Percentiles rank a stretch among this genome's conserved stretches.
Conservation (phyloP, 2,797 vertebrate species). For the Hemitrygon akajei region DNA sequence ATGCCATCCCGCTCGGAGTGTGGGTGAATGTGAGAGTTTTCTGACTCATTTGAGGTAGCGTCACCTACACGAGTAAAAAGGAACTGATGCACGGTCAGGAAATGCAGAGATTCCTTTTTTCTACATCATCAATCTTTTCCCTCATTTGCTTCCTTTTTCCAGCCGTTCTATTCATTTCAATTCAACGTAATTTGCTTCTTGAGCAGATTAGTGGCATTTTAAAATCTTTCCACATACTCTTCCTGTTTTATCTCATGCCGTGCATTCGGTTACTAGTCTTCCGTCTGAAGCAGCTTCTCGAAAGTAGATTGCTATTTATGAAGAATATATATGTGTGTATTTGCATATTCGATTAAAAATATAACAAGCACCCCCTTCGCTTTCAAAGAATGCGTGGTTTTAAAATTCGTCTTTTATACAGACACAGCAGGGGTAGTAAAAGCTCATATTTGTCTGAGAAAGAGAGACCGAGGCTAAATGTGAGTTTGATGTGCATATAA, state of each 20-base stretch:
- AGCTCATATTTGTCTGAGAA: background rate
- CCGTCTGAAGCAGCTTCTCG: background rate
- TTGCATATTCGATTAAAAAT: background rate
- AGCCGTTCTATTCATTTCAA: background rate
- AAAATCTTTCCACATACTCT: background rate
- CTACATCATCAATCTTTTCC: constrained; percentile 33
- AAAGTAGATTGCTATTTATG: background rate
- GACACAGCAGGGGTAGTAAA: background rate
- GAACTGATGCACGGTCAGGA: constrained; percentile 33
- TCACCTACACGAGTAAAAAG: constrained; percentile 37
- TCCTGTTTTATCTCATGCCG: background rate
- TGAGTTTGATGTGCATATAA: background rate
- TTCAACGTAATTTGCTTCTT: background rate
- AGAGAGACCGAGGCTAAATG: background rate
- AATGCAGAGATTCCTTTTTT: constrained; percentile 34
- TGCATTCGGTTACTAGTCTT: background rate
- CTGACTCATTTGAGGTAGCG: constrained; percentile 34
- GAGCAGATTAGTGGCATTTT: background rate
- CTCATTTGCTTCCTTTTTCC: constrained; percentile 23
- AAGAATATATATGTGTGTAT: background rate
- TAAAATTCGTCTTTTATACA: background rate
- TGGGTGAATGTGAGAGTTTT: constrained; percentile 36
- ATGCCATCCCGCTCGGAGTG: constrained; percentile 25
- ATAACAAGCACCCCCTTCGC: background rate
- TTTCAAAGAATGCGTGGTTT: background rate